phyloP scores from a whole-genome alignment of 2,797 vertebrate genomes.

The Perodicticus potto region DNA sequence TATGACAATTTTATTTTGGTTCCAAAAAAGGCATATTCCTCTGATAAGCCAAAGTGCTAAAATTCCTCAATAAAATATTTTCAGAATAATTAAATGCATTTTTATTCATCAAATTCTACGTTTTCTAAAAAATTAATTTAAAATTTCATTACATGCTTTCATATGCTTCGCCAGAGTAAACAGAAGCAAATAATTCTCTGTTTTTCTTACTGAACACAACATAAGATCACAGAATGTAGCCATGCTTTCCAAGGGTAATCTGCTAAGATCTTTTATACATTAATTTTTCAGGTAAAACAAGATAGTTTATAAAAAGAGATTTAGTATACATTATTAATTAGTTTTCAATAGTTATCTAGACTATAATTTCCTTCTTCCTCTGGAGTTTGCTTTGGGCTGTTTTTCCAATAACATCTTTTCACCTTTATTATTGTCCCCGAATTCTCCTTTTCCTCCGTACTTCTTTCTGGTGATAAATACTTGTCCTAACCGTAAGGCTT shows the following conservation, averaged over 20 bases:
- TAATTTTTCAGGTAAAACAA: conserved; percentile 51
- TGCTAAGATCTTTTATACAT: conserved; percentile 48
- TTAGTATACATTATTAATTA: neutral
- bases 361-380: neutral
- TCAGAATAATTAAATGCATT: neutral
- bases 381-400: neutral
- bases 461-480: neutral
- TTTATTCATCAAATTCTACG: conserved; percentile 12
- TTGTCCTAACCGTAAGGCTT: conserved; percentile 24
- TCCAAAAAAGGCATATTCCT: neutral
- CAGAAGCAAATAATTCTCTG: neutral
- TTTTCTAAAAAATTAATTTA: conserved; percentile 49
- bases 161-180: conserved; percentile 31
- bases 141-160: conserved; percentile 40
- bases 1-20: conserved; percentile 39
- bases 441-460: conserved; percentile 8
- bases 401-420: conserved; percentile 36
- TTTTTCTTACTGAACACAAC: conserved; percentile 9
- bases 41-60: conserved; percentile 11
- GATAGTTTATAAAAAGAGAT: conserved; percentile 7
- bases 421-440: conserved; percentile 29
- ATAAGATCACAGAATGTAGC: neutral
- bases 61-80: conserved; percentile 56
- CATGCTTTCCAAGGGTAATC: conserved; percentile 59
- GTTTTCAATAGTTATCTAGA: conserved; percentile 29